Evolutionary conservation across 1,140 invertebrate species (phyloP), one percentile per base, ranked within the genome.

Genomic region (Lepidurus packardi): DNA sequence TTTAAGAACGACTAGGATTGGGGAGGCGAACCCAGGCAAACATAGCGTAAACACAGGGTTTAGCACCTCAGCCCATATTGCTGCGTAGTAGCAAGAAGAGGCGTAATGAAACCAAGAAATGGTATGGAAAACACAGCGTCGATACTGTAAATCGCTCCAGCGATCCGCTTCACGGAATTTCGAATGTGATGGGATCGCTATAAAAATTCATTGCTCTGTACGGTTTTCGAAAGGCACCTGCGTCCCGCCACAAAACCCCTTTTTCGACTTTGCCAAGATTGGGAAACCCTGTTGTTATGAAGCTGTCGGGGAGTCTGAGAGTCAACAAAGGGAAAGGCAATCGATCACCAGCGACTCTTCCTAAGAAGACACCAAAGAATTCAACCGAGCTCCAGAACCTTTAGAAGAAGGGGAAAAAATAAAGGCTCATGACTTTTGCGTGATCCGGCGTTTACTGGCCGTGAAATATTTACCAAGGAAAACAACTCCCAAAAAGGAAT

Each of bases 241-340:
- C 53, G 53, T 9, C 21, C 10, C 34, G 34, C 34, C 53, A 0
- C 53, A 65, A 9, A 65, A 65, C 53, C 7, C 53, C 13, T 65
- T 65, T 13, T 13, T n/a, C 16, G 3, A 34, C 6, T 65, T 13
- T 3, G 6, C 16, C 16, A 65, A 65, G 53, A 65, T 65, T 65
- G 53, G 53, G 53, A 65, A 65, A 65, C 53, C 53, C 16, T 65
- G 53, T 65, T 65, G 53, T 65, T 65, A 16, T 65, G 53, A 65
- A 65, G 53, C 53, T 21, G 34, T 34, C 34, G 34, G 21, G 21
- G 53, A n/a, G 7, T 9, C 53, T 65, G 53, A 21, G 9, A 65
- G 53, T 65, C 53, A 65, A 65, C 16, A 65, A 65, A 21, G 53
- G 53, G 53, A 65, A 65, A 47, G 16, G 53, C 53, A 65, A 65